Base-by-base conservation (phyloP, 2,797 vertebrate species). In the Leptodactylus fallax region DNA sequence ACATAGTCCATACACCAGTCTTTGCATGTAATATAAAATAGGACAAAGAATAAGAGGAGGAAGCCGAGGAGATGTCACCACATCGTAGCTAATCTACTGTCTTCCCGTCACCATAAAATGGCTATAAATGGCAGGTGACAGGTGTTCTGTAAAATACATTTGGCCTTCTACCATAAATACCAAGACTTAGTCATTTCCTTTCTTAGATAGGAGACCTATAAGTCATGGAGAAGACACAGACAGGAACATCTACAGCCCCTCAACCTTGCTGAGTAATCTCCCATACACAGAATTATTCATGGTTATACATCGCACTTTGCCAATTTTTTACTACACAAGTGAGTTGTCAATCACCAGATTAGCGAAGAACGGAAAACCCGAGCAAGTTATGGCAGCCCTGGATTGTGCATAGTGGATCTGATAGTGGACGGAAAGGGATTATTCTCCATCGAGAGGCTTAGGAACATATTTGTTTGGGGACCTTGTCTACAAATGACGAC, bases 381-480 rank as follows among this genome's bases (percentile, higher is more conserved):
- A 79, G 74, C 84, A 79, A 79, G 84, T 85, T 85, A 45, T 79
- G 72, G 61, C 84, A 85, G 49, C 47, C 9, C 71, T 77, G 36
- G 21, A 77, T 36, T 16, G 47, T 79, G 61, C 84, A 65, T 67
- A n/a, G 84, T 85, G 56, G 61, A 84, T 77, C 55, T 25, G 25
- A 47, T 17, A 25, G 56, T 60, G 71, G 83, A 85, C 83, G 21
- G 71, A 49, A 21, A 27, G 19, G 82, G 83, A 85, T 85, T 85
- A 85, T n/a, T 60, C 21, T 61, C n/a, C 56, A 85, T 85, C 56
- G 55, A 85, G 69, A 63, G 60, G 71, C 71, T 85, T 85, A 85
- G 55, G n/a, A 85, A 77, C 83, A 49, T 77, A 76, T 77, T 85
- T 85, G 71, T 77, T 27, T 61, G 21, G 55, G 36, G 83, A 51